These are phyloP conservation scores for Cryptus viduatorius DNA, from an alignment of 2,888 invertebrate species.

Conservation along the genomic window DNA sequence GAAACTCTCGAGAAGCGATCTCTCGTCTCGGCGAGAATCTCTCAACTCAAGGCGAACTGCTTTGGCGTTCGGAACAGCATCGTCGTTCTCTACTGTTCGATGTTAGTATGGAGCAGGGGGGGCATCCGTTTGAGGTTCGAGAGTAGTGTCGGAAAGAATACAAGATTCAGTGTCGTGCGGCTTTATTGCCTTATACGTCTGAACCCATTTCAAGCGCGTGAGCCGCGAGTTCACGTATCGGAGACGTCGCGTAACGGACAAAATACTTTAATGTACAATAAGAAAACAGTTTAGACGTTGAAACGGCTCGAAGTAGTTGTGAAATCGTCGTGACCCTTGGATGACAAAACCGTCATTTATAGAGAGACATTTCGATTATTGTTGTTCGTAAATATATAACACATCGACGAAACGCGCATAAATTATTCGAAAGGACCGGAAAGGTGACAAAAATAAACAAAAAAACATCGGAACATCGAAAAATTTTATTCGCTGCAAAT, in stretches of 20 bases:
- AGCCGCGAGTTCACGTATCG: slow-evolving; percentile 16
- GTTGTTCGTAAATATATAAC: neutral
- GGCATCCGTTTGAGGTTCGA: slow-evolving; percentile 14
- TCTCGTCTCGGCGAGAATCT: slow-evolving; percentile 41
- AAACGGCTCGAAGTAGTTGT: slow-evolving; percentile 39
- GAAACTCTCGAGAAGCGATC: slow-evolving; percentile 2
- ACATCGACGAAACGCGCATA: neutral
- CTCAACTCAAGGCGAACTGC: slow-evolving; percentile 54
- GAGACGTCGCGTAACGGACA: slow-evolving; percentile 13
- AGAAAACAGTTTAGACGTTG: slow-evolving; percentile 11
- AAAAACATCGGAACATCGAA: neutral
- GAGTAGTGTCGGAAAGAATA: slow-evolving; percentile 34
- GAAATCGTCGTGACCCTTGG: slow-evolving; percentile 31
- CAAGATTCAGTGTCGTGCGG: slow-evolving; percentile 37
- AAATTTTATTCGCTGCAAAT: neutral
- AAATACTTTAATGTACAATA: neutral
- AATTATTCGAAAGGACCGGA: neutral
- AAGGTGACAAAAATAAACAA: neutral
- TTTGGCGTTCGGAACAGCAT: slow-evolving; percentile 43
- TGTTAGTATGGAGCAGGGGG: slow-evolving; percentile 7
- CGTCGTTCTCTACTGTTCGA: neutral
- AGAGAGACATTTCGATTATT: neutral
- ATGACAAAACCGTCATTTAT: slow-evolving; percentile 19
- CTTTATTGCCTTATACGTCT: slow-evolving; percentile 49
- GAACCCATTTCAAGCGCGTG: neutral